Evolutionary conservation across 2,113 vertebrate genomes (phyloP), one percentile per base, ranked within the genome.

Genomic region (Mustela lutreola): DNA sequence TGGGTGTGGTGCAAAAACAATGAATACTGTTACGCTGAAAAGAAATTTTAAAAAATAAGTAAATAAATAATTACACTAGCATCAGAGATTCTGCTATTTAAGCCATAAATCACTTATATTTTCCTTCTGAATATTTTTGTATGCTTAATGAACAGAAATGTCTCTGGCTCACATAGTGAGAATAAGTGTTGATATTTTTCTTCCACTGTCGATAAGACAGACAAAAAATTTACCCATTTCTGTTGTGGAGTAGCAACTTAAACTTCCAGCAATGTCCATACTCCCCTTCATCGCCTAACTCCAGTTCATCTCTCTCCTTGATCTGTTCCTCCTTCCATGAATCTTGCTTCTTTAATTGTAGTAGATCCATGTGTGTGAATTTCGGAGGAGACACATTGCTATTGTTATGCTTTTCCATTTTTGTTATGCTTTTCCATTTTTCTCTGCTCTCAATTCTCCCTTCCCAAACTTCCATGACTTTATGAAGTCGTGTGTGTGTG

Each of bases 31-130:
- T 48, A 48, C 2, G 45, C 45, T 48, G 10, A 48, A 48, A 48
- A 48, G 1, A 48, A 48, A 48, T 48, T 10, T 96, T 87, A 92
- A 95, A 97, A 92, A 95, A 97, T 83, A 92, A 95, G 96, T 87
- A 92, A 95, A 97, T 83, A 81, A 89, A 79, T 89, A 95, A 97
- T 87, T n/a, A 42, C 8, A 58, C 95, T 75, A 83, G 62, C 76
- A 58, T 70, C 48, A 19, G 22, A 62, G 28, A 87, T 60, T 85
- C 80, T 91, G 50, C 45, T 76, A 71, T 26, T 26, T 71, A 56
- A 94, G 33, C 19, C 80, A 21, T 58, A 60, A 79, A 71, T 88
- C 91, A 76, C 78, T 86, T 33, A 33, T 53, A 56, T 96, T 70
- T 94, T 67, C 62, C 75, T 96, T 73, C 39, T 42, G 67, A 75